A percentile compares a stretch with the other conserved stretches of the same genome.
These are phyloP conservation scores for Acleris sparsana DNA, from an alignment of 2,888 invertebrate genomes.

Conservation along the genomic window DNA sequence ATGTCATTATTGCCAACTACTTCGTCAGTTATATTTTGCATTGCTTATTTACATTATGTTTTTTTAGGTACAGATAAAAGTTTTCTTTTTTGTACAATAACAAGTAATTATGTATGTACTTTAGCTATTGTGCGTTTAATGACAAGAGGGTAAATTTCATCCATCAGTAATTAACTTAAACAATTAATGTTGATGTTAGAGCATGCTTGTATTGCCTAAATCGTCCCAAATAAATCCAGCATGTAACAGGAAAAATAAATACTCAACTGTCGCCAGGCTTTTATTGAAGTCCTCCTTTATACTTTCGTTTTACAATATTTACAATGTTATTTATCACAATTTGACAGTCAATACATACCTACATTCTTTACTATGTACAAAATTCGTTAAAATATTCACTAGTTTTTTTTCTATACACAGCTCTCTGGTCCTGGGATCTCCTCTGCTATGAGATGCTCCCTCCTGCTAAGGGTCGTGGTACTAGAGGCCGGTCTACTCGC, in stretches of 20 bases:
- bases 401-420: slow-evolving; percentile 66
- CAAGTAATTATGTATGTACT: too few relatives aligned
- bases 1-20: too few relatives aligned
- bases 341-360: slow-evolving; percentile 68
- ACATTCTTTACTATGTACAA: slow-evolving; percentile 59
- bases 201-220: too few relatives aligned
- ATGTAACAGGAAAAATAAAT: slow-evolving; percentile 9
- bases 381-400: slow-evolving; percentile 46
- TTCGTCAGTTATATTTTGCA: too few relatives aligned
- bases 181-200: too few relatives aligned
- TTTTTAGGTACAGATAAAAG: too few relatives aligned
- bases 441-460: slow-evolving; percentile 78
- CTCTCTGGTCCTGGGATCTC: slow-evolving; percentile 80
- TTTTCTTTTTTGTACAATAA: too few relatives aligned
- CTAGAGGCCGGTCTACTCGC: slow-evolving; percentile 61
- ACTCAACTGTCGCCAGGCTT: slow-evolving; percentile 46
- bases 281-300: slow-evolving; percentile 48
- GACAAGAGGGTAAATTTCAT: too few relatives aligned
- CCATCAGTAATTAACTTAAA: too few relatives aligned
- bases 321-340: slow-evolving; percentile 70
- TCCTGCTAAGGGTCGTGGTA: slow-evolving; percentile 68
- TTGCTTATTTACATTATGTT: too few relatives aligned
- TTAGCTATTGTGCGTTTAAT: too few relatives aligned
- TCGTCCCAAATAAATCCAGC: too few relatives aligned
- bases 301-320: slow-evolving; percentile 58